Evolutionary conservation across 2,888 invertebrate species (phyloP).

Genomic region (Volucella bombylans): DNA sequence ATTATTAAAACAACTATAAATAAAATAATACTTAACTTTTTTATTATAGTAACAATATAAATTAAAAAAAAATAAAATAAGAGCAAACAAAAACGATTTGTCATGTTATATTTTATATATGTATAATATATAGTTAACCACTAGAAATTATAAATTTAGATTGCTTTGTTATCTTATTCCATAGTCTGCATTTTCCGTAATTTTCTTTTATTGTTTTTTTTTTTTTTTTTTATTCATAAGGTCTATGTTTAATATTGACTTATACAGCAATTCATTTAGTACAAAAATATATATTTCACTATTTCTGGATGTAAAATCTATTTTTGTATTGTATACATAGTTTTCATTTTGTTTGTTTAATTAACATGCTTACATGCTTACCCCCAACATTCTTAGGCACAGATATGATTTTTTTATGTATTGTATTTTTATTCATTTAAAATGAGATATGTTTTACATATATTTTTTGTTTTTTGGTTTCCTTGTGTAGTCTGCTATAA

Average conservation of each 20-base stretch:
- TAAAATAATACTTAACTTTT: constrained; percentile 73
- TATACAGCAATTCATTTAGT: constrained; percentile 59
- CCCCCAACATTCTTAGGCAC: constrained; percentile 51
- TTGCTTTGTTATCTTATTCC: constrained; percentile 49
- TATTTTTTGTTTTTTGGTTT: constrained; percentile 21
- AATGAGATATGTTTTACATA: constrained; percentile 64
- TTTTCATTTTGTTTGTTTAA: constrained; percentile 13
- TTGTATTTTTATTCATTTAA: constrained; percentile 31
- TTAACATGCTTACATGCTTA: constrained; percentile 12
- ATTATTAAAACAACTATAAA: constrained; percentile 71
- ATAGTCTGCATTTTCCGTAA: constrained; percentile 9
- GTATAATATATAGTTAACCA: constrained; percentile 50
- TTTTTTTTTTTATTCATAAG: constrained; percentile 2
- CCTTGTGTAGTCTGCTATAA: constrained; percentile 20
- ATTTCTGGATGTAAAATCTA: constrained; percentile 53
- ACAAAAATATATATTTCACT: constrained; percentile 66
- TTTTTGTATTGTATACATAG: constrained; percentile 45
- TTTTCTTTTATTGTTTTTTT: constrained; percentile 17
- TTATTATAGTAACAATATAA: constrained; percentile 70
- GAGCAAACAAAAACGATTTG: constrained; percentile 68
- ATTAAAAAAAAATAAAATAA: constrained; percentile 61
- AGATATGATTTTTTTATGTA: constrained; percentile 37
- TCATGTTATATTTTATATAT: constrained; percentile 63
- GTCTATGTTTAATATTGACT: constrained; percentile 21
- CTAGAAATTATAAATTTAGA: constrained; percentile 48